These are phyloP conservation scores for Sisyra nigra DNA, from an alignment of 2,888 invertebrate genomes.

Conservation along the genomic window DNA sequence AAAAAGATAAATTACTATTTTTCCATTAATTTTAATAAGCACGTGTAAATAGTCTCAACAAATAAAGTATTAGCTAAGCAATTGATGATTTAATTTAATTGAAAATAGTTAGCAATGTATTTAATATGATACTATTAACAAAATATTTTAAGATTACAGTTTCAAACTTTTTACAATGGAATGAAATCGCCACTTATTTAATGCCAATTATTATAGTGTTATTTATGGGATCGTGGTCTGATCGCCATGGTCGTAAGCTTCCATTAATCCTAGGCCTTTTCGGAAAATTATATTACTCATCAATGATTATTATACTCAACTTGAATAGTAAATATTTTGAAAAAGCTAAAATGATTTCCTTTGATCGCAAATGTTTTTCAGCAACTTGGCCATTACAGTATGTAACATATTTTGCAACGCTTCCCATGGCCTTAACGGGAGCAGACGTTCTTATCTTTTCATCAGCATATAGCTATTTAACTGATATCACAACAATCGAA, in stretches of 20 bases:
- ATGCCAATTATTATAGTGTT: constrained; percentile 62
- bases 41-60: no score
- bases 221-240: constrained; percentile 70
- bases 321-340: constrained; percentile 27
- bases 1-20: no score
- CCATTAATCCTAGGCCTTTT: constrained; percentile 53
- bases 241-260: constrained; percentile 58
- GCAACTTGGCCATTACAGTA: constrained; percentile 55
- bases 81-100: no score
- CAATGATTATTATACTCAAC: constrained; percentile 57
- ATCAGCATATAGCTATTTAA: constrained; percentile 62
- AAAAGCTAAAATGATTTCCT: constrained; percentile 4
- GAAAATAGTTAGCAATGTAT: no score
- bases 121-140: not conserved
- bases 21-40: no score
- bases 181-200: constrained; percentile 53
- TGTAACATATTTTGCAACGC: constrained; percentile 55
- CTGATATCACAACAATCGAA: constrained; percentile 53
- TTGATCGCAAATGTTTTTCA: constrained; percentile 14
- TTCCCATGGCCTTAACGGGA: constrained; percentile 62
- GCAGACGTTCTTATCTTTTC: constrained; percentile 69
- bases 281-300: constrained; percentile 60
- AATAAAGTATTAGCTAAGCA: no score
- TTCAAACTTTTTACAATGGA: constrained; percentile 61
- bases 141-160: constrained; percentile 41